A percentile compares a stretch with the other conserved stretches of the same genome.
These are phyloP conservation scores for Fistularia commersonii DNA, from an alignment of 2,797 vertebrate species.

Conservation along the genomic window DNA sequence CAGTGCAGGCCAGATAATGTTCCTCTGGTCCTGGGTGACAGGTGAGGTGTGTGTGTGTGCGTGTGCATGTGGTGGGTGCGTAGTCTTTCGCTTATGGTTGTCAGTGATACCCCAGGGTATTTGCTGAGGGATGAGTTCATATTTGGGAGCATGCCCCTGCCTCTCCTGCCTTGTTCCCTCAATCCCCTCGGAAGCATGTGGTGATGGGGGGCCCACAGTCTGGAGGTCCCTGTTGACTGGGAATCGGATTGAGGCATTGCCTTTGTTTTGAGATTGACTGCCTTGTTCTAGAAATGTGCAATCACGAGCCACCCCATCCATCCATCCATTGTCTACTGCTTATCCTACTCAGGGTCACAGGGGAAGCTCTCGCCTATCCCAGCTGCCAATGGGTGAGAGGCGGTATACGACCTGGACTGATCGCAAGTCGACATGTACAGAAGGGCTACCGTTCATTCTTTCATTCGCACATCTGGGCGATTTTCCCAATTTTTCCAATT, in stretches of 20 bases:
- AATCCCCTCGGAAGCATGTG: slow-evolving; percentile 67
- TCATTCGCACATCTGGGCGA: neutral
- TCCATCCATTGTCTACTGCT: slow-evolving; percentile 21
- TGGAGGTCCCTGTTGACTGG: slow-evolving; percentile 49
- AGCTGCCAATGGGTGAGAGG: too few species aligned
- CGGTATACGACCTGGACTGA: too few species aligned
- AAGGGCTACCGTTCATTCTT: too few species aligned
- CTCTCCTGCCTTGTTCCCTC: slow-evolving; percentile 43
- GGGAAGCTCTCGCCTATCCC: too few species aligned
- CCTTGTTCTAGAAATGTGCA: slow-evolving; percentile 51
- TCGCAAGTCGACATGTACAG: too few species aligned
- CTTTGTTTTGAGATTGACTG: slow-evolving; percentile 56
- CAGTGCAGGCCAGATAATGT: slow-evolving; percentile 60
- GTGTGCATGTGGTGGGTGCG: slow-evolving; percentile 9
- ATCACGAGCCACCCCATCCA: slow-evolving; percentile 32
- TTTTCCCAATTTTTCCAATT: neutral
- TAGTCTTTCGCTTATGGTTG: neutral
- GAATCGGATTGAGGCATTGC: slow-evolving; percentile 53
- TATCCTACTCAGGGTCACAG: too few species aligned
- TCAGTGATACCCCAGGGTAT: slow-evolving; percentile 53
- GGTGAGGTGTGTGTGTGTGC: slow-evolving; percentile 48
- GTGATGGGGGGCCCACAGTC: slow-evolving; percentile 57
- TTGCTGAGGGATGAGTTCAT: slow-evolving; percentile 61
- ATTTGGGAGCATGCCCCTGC: slow-evolving; percentile 63
- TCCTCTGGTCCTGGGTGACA: slow-evolving; percentile 54